Evolutionary conservation across 2,888 invertebrate genomes (phyloP).

Genomic region (Thelaira solivaga): DNA sequence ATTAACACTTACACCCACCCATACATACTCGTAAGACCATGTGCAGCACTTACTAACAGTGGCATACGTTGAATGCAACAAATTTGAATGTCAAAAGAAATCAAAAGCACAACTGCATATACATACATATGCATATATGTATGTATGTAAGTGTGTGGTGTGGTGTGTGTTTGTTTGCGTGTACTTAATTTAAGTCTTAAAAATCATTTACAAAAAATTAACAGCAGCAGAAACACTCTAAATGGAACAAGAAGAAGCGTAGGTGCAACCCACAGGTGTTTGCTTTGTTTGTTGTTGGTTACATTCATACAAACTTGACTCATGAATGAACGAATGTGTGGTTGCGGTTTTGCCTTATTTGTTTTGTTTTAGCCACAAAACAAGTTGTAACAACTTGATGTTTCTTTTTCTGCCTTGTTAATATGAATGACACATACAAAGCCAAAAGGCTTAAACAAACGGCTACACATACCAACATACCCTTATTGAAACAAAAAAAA

Average conservation of each 20-base stretch:
- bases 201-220: constrained; percentile 13
- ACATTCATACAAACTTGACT: no score
- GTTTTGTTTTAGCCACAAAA: constrained; percentile 33
- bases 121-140: neutral
- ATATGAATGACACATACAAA: constrained; percentile 37
- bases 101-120: neutral
- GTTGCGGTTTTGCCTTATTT: neutral
- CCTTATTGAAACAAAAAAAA: neutral
- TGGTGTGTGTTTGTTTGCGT: neutral
- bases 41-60: neutral
- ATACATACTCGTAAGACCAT: neutral
- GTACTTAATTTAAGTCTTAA: constrained; percentile 18
- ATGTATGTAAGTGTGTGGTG: neutral
- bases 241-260: constrained; percentile 51
- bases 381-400: constrained; percentile 53
- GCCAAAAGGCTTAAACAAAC: neutral
- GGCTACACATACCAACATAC: neutral
- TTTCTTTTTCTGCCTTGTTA: constrained; percentile 29
- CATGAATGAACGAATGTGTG: constrained; percentile 31
- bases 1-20: neutral
- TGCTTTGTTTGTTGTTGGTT: constrained; percentile 9
- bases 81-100: constrained; percentile 12
- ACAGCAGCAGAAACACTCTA: constrained; percentile 10
- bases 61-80: constrained; percentile 30
- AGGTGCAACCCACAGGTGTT: constrained; percentile 62